phyloP scores from a whole-genome alignment of 2,888 invertebrate genomes.

The Mamestra brassicae region DNA sequence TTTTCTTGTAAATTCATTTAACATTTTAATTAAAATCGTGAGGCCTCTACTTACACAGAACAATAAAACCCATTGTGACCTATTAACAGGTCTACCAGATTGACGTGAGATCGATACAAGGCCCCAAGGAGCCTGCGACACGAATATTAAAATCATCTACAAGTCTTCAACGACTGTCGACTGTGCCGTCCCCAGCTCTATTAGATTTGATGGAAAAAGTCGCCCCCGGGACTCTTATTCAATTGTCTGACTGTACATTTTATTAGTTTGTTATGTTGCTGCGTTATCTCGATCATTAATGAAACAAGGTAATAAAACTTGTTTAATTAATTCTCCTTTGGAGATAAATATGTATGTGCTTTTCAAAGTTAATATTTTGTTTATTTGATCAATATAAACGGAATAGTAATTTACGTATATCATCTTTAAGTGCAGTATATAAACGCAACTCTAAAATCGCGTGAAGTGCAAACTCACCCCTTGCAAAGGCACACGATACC shows the following conservation, averaged over 20 bases:
- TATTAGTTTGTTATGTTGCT: slow-evolving; percentile 66
- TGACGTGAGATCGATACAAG: slow-evolving; percentile 76
- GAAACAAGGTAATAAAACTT: not conserved
- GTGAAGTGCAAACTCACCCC: slow-evolving; percentile 69
- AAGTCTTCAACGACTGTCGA: slow-evolving; percentile 75
- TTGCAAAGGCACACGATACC: slow-evolving; percentile 66
- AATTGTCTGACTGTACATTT: slow-evolving; percentile 81
- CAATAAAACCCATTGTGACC: slow-evolving; percentile 70
- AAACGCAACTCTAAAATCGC: slow-evolving; percentile 47
- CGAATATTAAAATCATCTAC: slow-evolving; percentile 88
- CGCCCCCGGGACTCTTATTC: slow-evolving; percentile 84
- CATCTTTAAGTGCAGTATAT: not conserved
- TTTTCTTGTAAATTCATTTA: not conserved
- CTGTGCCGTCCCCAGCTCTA: slow-evolving; percentile 75
- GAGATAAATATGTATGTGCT: not conserved
- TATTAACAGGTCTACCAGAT: slow-evolving; percentile 71
- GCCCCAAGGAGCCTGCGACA: slow-evolving; percentile 75
- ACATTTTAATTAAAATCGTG: not conserved
- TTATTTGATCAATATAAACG: not conserved
- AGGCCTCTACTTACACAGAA: not conserved
- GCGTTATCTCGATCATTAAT: slow-evolving; percentile 42
- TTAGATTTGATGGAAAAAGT: slow-evolving; percentile 82
- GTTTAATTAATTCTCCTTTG: slow-evolving; percentile 25
- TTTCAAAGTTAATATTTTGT: no score
- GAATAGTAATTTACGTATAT: not conserved